These are phyloP conservation scores for Acheta domesticus DNA, from an alignment of 2,888 invertebrate genomes.

Conservation along the genomic window DNA sequence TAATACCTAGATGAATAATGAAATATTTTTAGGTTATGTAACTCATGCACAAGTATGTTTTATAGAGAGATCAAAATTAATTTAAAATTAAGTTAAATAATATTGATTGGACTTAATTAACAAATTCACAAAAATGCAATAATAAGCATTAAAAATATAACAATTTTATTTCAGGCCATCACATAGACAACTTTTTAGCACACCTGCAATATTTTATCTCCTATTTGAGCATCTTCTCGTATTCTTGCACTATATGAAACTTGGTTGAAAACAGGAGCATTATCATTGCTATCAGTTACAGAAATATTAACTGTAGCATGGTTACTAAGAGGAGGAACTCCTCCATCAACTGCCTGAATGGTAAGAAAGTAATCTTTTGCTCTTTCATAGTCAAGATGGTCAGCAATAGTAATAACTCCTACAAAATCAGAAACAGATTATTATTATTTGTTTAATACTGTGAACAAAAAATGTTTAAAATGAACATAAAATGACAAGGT, in stretches of 20 bases:
- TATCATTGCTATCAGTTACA: constrained; percentile 82
- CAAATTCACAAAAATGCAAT: no score
- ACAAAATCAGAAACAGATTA: constrained; percentile 31
- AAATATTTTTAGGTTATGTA: neutral
- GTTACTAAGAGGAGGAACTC: constrained; percentile 82
- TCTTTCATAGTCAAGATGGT: constrained; percentile 82
- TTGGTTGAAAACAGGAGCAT: constrained; percentile 76
- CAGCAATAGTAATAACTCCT: constrained; percentile 73
- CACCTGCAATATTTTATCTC: constrained; percentile 71
- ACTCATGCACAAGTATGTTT: no score
- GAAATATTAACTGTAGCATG: constrained; percentile 83
- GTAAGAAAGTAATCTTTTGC: constrained; percentile 82
- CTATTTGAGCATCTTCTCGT: constrained; percentile 72
- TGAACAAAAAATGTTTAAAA: neutral
- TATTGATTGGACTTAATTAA: no score
- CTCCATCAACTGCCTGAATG: constrained; percentile 86
- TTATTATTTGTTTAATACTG: neutral
- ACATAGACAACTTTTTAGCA: constrained; percentile 30
- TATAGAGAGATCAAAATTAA: no score
- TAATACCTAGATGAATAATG: constrained; percentile 52
- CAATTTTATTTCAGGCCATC: no score
- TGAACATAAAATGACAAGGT: neutral
- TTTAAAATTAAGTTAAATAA: no score
- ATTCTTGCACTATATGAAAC: constrained; percentile 71
- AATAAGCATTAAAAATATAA: no score